phyloP scores from a whole-genome alignment of 2,888 invertebrate genomes.

The Heliconius aoede region DNA sequence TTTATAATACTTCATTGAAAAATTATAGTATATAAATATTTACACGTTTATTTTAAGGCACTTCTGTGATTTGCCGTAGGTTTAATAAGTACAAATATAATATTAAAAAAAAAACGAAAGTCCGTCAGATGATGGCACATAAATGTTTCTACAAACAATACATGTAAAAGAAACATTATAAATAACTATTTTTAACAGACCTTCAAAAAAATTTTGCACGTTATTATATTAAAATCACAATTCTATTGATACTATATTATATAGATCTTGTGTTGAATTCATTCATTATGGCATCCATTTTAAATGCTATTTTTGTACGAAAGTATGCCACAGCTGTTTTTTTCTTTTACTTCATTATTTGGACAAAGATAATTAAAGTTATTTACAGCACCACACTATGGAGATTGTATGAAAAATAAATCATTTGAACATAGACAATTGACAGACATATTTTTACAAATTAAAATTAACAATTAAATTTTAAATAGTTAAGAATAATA shows the following conservation, averaged over 20 bases:
- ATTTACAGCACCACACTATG: constrained; percentile 4
- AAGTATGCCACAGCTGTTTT: constrained; percentile 12
- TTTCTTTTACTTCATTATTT: constrained; percentile 7
- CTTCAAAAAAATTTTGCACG: constrained; percentile 68
- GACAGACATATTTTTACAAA: neutral
- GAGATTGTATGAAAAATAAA: neutral
- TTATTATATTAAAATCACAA: constrained; percentile 59
- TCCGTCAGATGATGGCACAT: constrained; percentile 79
- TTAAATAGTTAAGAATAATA: neutral
- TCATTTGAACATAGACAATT: neutral
- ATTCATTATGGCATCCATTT: constrained; percentile 58
- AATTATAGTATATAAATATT: constrained; percentile 70
- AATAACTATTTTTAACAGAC: constrained; percentile 72
- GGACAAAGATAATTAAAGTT: neutral
- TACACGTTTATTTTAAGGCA: constrained; percentile 80
- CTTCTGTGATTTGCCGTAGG: constrained; percentile 70
- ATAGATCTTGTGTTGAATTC: constrained; percentile 42
- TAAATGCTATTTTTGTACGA: constrained; percentile 40
- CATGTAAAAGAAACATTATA: constrained; percentile 61
- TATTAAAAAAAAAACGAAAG: constrained; percentile 65
- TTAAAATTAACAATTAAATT: neutral
- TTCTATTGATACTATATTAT: constrained; percentile 49
- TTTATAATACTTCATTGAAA: constrained; percentile 76
- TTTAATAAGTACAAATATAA: constrained; percentile 74
- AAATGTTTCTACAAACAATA: constrained; percentile 49